Percentiles rank a stretch among this genome's conserved stretches.
Evolutionary conservation across 2,888 invertebrate species (phyloP).

Genomic region (Chironomus tentans): DNA sequence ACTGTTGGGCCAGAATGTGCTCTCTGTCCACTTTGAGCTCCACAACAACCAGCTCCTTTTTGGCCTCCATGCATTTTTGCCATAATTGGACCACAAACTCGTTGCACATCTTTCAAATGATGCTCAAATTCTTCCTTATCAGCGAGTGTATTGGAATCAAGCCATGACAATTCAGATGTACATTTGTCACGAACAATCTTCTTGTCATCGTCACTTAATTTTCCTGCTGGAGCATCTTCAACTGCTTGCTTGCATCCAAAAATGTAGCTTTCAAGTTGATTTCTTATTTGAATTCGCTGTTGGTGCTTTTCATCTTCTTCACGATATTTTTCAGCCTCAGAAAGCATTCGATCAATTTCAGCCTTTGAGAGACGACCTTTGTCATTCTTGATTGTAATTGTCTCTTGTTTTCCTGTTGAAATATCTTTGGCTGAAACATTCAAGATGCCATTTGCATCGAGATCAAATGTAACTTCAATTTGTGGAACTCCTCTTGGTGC

Average conservation of each 20-base stretch:
- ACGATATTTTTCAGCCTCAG: slow-evolving; percentile 69
- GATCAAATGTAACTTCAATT: slow-evolving; percentile 71
- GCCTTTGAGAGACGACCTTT: slow-evolving; percentile 74
- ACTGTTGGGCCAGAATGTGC: slow-evolving; percentile 49
- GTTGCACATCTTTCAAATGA: slow-evolving; percentile 65
- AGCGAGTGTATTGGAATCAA: slow-evolving; percentile 70
- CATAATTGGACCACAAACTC: slow-evolving; percentile 69
- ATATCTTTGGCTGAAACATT: slow-evolving; percentile 69
- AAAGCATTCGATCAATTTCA: slow-evolving; percentile 80
- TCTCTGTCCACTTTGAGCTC: slow-evolving; percentile 33
- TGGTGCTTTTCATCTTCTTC: slow-evolving; percentile 64
- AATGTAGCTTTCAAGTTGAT: slow-evolving; percentile 67
- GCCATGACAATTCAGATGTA: slow-evolving; percentile 62
- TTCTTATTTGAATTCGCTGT: slow-evolving; percentile 59
- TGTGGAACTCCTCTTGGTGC: slow-evolving; percentile 63
- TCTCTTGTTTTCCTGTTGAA: slow-evolving; percentile 68
- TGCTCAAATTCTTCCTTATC: slow-evolving; percentile 69
- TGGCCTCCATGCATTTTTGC: slow-evolving; percentile 65
- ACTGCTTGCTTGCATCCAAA: slow-evolving; percentile 62
- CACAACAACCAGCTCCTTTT: slow-evolving; percentile 36
- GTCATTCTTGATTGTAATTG: slow-evolving; percentile 80
- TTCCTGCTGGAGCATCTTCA: slow-evolving; percentile 52
- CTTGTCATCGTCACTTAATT: slow-evolving; percentile 62
- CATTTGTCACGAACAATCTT: slow-evolving; percentile 58
- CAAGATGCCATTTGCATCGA: slow-evolving; percentile 83